Percentiles rank a stretch among this genome's conserved stretches.
Conservation (phyloP, 2,797 vertebrate species). For the Adrianichthys oophorus region DNA sequence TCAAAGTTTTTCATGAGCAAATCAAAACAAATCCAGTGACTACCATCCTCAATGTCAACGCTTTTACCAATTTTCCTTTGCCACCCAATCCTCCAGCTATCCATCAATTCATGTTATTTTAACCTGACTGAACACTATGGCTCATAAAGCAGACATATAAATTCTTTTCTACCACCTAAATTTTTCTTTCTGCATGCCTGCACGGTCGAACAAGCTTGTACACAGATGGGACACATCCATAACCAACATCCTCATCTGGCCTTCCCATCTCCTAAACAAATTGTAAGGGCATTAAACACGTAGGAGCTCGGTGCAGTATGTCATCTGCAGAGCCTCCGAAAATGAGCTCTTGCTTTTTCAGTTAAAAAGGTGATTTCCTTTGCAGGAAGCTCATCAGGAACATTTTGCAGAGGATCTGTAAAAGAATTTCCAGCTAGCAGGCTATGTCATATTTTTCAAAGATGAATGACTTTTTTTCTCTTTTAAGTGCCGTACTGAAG, state of each 20-base stretch:
- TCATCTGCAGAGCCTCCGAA: conserved; percentile 19
- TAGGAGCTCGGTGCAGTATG: conserved; percentile 15
- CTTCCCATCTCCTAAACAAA: conserved; percentile 18
- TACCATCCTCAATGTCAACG: conserved; percentile 50
- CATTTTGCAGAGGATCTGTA: conserved; percentile 45
- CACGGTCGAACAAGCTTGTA: not conserved
- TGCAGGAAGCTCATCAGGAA: conserved; percentile 29
- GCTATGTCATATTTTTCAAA: too few relatives aligned
- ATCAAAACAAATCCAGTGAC: conserved; percentile 65
- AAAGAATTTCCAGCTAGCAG: conserved; percentile 49
- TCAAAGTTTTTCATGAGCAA: conserved; percentile 62
- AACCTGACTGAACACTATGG: conserved; percentile 29
- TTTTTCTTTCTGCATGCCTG: conserved; percentile 10
- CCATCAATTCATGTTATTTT: conserved; percentile 55
- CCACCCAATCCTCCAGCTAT: conserved; percentile 37
- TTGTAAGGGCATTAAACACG: conserved; percentile 24
- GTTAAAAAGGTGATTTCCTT: conserved; percentile 41
- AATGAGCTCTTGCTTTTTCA: conserved; percentile 25
- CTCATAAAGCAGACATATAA: conserved; percentile 17
- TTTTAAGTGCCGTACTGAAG: conserved; percentile 40
- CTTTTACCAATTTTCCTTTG: conserved; percentile 28
- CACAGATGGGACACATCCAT: not conserved
- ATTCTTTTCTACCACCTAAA: conserved; percentile 11
- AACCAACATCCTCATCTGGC: conserved; percentile 29
- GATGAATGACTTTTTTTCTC: not conserved